A percentile compares a stretch with the other conserved stretches of the same genome.
Conservation (phyloP, 1,140 invertebrate species). For the Apis mellifera region DNA sequence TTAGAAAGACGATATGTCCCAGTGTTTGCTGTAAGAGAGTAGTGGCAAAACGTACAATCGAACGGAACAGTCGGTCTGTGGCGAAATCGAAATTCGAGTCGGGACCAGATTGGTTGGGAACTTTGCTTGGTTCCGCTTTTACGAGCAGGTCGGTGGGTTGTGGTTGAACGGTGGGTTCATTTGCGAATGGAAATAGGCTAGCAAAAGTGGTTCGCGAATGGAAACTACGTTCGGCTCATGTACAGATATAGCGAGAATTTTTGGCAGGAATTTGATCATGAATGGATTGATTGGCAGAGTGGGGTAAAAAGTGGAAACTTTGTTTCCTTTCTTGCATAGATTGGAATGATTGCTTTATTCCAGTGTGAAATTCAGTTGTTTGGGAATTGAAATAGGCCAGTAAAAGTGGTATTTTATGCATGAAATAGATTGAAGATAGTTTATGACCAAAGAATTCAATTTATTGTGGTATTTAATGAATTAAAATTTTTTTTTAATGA, state of each 20-base stretch:
- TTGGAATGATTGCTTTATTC: background rate
- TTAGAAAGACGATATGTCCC: background rate
- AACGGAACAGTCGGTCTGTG: constrained; percentile 20
- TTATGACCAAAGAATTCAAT: no score
- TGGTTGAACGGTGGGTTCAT: constrained; percentile 38
- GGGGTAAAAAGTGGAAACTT: background rate
- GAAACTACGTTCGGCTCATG: background rate
- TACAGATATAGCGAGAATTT: background rate
- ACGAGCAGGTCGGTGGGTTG: constrained; percentile 5
- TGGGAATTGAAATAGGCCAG: no score
- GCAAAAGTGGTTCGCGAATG: constrained; percentile 4
- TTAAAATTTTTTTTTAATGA: no score
- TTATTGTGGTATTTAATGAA: no score
- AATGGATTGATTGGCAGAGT: background rate
- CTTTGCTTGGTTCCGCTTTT: constrained; percentile 38
- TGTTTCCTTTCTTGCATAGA: background rate
- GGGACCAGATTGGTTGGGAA: constrained; percentile 34
- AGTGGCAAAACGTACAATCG: constrained; percentile 30
- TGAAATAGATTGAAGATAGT: no score
- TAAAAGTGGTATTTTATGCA: no score
- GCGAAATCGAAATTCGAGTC: constrained; percentile 40
- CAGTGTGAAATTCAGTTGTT: no score
- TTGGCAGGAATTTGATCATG: background rate
- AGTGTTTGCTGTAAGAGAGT: constrained; percentile 26
- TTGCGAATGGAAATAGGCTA: constrained; percentile 38